Evolutionary conservation across 2,113 vertebrate species (phyloP).

Genomic region (Dipodomys ordii): DNA sequence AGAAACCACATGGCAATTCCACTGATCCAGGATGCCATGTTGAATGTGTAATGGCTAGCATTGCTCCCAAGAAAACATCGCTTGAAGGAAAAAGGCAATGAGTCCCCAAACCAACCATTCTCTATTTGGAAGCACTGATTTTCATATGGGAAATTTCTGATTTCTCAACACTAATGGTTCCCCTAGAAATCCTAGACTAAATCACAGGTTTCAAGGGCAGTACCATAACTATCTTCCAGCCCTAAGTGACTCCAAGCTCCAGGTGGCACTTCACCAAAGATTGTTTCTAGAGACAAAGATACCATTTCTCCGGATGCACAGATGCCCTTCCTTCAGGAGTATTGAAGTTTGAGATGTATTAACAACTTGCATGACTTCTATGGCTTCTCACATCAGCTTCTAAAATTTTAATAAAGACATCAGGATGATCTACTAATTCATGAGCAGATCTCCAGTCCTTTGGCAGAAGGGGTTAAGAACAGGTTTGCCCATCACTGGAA

Average conservation of each 20-base stretch:
- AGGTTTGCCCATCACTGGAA: neutral
- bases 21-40: neutral
- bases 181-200: neutral
- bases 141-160: neutral
- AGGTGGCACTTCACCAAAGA: neutral
- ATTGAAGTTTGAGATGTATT: neutral
- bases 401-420: neutral
- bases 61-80: neutral
- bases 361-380: neutral
- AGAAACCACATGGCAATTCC: neutral
- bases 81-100: neutral
- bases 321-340: neutral
- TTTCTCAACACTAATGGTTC: neutral
- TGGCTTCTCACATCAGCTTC: neutral
- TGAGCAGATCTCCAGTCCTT: neutral
- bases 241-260: neutral
- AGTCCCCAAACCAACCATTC: neutral
- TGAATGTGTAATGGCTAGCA: neutral
- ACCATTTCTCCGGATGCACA: neutral
- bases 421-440: neutral
- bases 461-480: neutral
- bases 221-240: neutral
- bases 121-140: constrained; percentile 31
- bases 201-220: neutral
- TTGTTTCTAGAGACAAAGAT: neutral